Evolutionary conservation across 53 echinoderm and acorn worm species (phyloP).

Genomic region (Crossaster papposus): DNA sequence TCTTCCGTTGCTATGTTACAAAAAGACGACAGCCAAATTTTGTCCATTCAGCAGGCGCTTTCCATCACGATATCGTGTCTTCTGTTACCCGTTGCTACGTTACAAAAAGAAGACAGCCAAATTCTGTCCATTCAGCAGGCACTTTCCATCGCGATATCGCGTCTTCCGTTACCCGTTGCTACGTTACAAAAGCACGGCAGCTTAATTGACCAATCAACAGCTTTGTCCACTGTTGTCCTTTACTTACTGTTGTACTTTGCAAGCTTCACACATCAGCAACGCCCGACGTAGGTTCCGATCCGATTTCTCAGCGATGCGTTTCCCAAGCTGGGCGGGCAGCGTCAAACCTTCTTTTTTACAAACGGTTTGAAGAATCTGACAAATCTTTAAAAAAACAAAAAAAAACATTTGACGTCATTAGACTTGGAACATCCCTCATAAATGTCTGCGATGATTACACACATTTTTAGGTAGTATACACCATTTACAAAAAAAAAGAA

Average conservation of each 20-base stretch:
- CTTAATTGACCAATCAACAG: background rate
- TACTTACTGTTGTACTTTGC: conserved; percentile 99
- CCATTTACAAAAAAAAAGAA: too few species aligned
- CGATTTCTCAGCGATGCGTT: conserved; percentile 88
- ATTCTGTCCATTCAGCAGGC: too few species aligned
- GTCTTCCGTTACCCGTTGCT: too few species aligned
- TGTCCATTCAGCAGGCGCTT: too few species aligned
- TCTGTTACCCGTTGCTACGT: too few species aligned
- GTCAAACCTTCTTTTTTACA: conserved; percentile 93
- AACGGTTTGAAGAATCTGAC: conserved; percentile 84
- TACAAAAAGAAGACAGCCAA: too few species aligned
- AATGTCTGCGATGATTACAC: background rate
- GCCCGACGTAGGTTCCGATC: conserved; percentile 90
- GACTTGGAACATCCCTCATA: background rate
- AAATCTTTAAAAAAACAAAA: conserved; percentile 66
- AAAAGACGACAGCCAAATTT: too few species aligned
- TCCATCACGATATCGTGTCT: too few species aligned
- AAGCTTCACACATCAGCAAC: conserved; percentile 91
- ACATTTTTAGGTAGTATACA: background rate
- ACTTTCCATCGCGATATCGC: too few species aligned
- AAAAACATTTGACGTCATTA: background rate
- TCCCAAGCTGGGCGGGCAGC: conserved; percentile 79
- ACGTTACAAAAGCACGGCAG: too few species aligned
- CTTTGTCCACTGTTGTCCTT: background rate
- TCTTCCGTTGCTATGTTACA: too few species aligned